phyloP scores from a whole-genome alignment of 2,797 vertebrate genomes.

The Clarias platycephalus region DNA sequence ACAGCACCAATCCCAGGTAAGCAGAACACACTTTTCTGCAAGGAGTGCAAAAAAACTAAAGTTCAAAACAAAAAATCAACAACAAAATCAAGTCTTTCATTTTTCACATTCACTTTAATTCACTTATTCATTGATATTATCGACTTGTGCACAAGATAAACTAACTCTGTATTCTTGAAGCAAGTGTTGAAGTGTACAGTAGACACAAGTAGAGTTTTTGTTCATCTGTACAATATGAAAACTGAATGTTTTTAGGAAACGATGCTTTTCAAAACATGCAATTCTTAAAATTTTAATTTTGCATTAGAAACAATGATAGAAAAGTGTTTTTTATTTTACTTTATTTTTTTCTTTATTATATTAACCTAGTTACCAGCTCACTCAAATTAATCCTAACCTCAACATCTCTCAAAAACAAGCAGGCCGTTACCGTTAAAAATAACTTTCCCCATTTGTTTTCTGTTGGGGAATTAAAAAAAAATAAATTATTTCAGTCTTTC shows the following conservation, averaged over 20 bases:
- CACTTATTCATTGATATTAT: no score
- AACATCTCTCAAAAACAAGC: neutral
- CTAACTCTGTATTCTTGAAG: neutral
- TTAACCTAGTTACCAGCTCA: neutral
- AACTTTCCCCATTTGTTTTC: neutral
- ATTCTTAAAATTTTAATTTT: neutral
- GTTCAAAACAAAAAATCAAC: neutral
- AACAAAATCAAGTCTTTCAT: neutral
- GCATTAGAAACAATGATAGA: neutral
- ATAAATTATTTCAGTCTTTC: neutral
- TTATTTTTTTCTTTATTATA: neutral
- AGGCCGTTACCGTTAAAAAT: neutral
- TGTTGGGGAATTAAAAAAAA: neutral
- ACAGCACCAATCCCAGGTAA: constrained; percentile 92
- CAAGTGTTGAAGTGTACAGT: neutral
- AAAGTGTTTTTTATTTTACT: neutral
- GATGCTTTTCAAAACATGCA: neutral
- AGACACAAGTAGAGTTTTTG: neutral
- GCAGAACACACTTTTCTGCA: constrained; percentile 25
- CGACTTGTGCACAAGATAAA: neutral
- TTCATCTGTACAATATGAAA: neutral
- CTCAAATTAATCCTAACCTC: neutral
- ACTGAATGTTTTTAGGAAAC: neutral
- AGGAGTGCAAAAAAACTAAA: neutral
- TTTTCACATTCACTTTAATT: neutral